These are phyloP conservation scores for Caenorhabditis sp. DNA, from an alignment of 2,888 invertebrate genomes.

Conservation along the genomic window DNA sequence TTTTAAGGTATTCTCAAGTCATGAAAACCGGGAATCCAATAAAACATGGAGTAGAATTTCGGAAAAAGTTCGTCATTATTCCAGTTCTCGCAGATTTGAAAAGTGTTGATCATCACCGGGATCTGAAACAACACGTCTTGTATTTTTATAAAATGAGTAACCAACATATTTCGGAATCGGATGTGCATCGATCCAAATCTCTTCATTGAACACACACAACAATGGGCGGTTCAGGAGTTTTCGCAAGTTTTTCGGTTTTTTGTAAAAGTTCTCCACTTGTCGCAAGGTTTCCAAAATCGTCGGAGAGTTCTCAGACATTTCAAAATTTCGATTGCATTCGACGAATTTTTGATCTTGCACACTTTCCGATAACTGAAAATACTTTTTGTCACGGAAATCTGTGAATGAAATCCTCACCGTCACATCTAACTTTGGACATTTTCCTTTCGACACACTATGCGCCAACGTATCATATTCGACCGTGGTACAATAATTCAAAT, in stretches of 20 bases:
- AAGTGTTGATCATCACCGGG: conserved; percentile 31
- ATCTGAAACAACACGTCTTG: too few species aligned
- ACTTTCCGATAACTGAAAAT: neutral
- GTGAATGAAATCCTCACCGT: neutral
- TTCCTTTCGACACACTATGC: neutral
- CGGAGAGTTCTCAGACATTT: neutral
- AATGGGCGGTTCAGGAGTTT: conserved; percentile 14
- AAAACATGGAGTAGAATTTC: conserved; percentile 20
- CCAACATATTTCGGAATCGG: conserved; percentile 41
- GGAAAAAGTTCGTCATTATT: conserved; percentile 27
- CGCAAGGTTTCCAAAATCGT: neutral
- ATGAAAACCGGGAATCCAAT: conserved; percentile 32
- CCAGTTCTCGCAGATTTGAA: conserved; percentile 18
- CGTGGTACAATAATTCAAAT: conserved; percentile 11
- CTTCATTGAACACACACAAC: conserved; percentile 27
- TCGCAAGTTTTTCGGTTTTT: neutral
- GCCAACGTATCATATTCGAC: neutral
- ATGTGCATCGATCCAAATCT: conserved; percentile 37
- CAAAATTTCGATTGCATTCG: neutral
- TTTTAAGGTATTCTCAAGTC: neutral
- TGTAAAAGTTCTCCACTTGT: neutral
- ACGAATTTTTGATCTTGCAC: neutral
- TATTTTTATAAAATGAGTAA: too few species aligned
- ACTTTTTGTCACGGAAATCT: too few species aligned
- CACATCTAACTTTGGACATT: neutral